Evolutionary conservation across 2,113 vertebrate genomes (phyloP).

Genomic region (Erinaceus europaeus): DNA sequence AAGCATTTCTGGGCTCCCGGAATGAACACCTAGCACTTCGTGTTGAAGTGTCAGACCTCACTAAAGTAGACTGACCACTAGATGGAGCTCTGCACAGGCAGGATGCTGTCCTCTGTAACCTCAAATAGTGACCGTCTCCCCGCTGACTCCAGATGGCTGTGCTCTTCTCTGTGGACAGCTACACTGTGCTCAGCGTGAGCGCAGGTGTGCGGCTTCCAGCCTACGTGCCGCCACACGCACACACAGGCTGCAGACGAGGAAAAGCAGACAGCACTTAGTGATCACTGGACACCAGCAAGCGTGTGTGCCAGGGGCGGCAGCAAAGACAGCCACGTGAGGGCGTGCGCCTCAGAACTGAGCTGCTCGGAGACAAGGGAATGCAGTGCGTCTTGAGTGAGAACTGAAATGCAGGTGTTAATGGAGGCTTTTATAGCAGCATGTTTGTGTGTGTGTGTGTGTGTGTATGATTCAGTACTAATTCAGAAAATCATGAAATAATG

Average conservation of each 20-base stretch:
- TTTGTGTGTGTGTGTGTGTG: no score
- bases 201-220: no score
- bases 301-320: no score
- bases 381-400: neutral
- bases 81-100: neutral
- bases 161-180: neutral
- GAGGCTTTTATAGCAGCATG: neutral
- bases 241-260: no score
- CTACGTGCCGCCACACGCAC: no score
- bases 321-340: slow-evolving; percentile 7
- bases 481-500: no score
- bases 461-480: no score
- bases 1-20: neutral
- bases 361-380: neutral
- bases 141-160: neutral
- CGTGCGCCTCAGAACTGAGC: neutral
- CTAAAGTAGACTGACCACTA: neutral
- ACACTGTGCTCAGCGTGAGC: no score
- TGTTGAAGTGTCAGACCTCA: neutral
- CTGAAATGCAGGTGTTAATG: neutral
- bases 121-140: neutral
- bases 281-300: no score
- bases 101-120: neutral
- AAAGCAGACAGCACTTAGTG: no score
- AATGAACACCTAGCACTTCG: neutral